phyloP scores from a whole-genome alignment of 2,888 invertebrate genomes.

The Alentia gelatinosa region DNA sequence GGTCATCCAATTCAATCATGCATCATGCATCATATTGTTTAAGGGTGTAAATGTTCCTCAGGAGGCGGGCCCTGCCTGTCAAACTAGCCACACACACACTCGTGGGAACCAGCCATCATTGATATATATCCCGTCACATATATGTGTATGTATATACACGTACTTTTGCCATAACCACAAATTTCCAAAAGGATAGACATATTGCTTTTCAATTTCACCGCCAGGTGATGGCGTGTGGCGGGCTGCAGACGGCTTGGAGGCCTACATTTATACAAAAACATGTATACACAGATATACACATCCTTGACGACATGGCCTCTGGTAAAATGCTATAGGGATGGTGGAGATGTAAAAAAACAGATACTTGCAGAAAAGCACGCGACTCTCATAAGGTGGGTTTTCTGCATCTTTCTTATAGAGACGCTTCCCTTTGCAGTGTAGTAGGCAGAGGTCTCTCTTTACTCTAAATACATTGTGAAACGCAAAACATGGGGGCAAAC shows the following conservation, averaged over 20 bases:
- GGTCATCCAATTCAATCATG: too few relatives aligned
- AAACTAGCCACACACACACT: too few relatives aligned
- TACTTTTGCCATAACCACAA: not conserved
- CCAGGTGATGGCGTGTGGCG: not conserved
- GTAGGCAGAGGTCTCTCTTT: too few relatives aligned
- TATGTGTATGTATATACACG: not conserved
- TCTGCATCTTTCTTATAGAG: not conserved
- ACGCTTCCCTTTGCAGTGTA: too few relatives aligned
- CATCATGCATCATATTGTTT: too few relatives aligned
- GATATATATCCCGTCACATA: too few relatives aligned
- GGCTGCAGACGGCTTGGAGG: not conserved
- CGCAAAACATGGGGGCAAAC: not conserved
- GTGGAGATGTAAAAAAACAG: not conserved
- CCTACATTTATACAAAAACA: not conserved
- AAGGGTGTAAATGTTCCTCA: too few relatives aligned
- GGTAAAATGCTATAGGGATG: too few relatives aligned
- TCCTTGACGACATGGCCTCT: too few relatives aligned
- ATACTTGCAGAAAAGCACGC: not conserved
- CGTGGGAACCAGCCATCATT: too few relatives aligned
- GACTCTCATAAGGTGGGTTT: not conserved
- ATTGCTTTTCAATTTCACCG: not conserved
- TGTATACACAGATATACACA: not conserved
- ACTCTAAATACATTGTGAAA: not conserved
- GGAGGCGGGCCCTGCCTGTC: too few relatives aligned
- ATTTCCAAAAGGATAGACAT: not conserved